phyloP scores from a whole-genome alignment of 35 echinoderm and acorn worm genomes.

The Ophiothrix spiculata region DNA sequence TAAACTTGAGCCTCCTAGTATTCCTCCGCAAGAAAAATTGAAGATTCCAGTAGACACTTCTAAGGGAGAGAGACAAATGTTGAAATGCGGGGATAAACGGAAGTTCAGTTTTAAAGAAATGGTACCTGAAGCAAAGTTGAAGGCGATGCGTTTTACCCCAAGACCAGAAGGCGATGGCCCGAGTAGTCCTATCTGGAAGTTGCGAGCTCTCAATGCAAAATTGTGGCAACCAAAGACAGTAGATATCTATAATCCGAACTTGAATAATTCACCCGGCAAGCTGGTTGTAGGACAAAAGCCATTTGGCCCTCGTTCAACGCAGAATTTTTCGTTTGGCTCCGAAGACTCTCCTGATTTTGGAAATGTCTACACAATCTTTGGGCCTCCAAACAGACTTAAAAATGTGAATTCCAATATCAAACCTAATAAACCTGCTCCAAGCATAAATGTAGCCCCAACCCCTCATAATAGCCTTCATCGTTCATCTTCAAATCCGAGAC shows the following conservation, averaged over 20 bases:
- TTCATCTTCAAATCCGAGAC: no score
- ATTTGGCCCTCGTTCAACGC: neutral
- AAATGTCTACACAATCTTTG: neutral
- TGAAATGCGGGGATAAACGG: neutral
- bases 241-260: neutral
- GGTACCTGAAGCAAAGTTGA: neutral
- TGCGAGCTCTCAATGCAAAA: neutral
- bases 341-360: neutral
- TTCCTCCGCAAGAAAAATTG: neutral
- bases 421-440: no score
- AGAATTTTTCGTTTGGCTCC: neutral
- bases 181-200: neutral
- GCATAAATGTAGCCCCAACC: no score
- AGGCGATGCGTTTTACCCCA: neutral
- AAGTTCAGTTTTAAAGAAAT: neutral
- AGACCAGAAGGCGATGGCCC: neutral
- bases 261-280: neutral
- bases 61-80: neutral
- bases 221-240: neutral
- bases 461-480: no score
- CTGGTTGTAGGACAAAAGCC: neutral
- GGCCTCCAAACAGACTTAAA: neutral
- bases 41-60: neutral
- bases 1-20: no score
- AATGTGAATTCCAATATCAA: no score